phyloP scores from a whole-genome alignment of 2,888 invertebrate genomes.

The Cheilosia variabilis region DNA sequence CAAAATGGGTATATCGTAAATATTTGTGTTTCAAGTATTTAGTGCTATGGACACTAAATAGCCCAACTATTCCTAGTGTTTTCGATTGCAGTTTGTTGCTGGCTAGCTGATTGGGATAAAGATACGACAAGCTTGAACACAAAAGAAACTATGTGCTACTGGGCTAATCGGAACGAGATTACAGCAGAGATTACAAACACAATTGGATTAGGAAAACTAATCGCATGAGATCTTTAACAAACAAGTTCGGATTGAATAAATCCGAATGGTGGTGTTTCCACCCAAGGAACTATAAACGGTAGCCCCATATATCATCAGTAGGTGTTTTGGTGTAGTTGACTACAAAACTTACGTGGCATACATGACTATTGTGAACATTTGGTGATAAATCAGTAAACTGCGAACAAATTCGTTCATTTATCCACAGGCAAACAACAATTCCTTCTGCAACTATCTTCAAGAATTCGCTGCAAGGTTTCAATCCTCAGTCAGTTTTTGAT shows the following conservation, averaged over 20 bases:
- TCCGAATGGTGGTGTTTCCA: neutral
- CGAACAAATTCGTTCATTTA: too few relatives aligned
- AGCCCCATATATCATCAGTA: too few relatives aligned
- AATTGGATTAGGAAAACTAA: conserved; percentile 15
- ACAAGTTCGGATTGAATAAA: neutral
- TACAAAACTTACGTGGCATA: too few relatives aligned
- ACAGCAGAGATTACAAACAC: conserved; percentile 14
- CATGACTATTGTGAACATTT: too few relatives aligned
- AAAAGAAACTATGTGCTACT: neutral
- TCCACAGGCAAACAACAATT: too few relatives aligned
- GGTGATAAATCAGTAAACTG: too few relatives aligned
- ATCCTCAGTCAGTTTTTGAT: too few relatives aligned
- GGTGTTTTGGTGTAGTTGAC: too few relatives aligned
- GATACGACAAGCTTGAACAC: neutral
- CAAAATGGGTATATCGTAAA: neutral
- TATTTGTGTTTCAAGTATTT: conserved; percentile 12
- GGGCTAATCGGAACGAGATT: conserved; percentile 18
- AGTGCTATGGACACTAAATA: conserved; percentile 28
- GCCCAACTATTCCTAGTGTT: conserved; percentile 2
- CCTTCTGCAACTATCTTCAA: too few relatives aligned
- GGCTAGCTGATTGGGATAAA: conserved; percentile 7
- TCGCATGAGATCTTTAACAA: conserved; percentile 8
- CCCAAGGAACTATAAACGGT: too few relatives aligned
- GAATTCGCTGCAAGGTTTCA: too few relatives aligned
- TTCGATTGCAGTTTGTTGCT: neutral